Evolutionary conservation across 1,140 invertebrate genomes (phyloP).

Genomic region (Drosophila funebris): DNA sequence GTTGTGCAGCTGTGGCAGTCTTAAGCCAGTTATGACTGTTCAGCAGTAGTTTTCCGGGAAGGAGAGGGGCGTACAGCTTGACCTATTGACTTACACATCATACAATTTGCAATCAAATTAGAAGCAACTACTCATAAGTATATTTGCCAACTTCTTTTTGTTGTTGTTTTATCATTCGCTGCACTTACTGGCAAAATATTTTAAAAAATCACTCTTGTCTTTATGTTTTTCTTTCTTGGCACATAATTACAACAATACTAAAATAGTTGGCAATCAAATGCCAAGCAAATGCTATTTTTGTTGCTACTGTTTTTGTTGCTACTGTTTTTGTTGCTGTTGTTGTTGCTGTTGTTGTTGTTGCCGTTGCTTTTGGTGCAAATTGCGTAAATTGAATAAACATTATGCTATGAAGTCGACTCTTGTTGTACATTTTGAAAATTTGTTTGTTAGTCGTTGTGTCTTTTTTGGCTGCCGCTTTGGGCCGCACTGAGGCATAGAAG

Average conservation of each 20-base stretch:
- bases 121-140: slow-evolving; percentile 18
- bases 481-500: slow-evolving; percentile 60
- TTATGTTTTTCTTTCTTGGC: slow-evolving; percentile 39
- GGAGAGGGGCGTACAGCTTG: slow-evolving; percentile 41
- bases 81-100: slow-evolving; percentile 74
- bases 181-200: slow-evolving; percentile 51
- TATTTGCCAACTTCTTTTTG: slow-evolving; percentile 32
- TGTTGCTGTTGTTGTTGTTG: slow-evolving; percentile 29
- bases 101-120: slow-evolving; percentile 45
- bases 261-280: slow-evolving; percentile 70
- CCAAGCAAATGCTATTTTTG: slow-evolving; percentile 21
- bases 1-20: slow-evolving; percentile 37
- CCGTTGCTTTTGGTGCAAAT: slow-evolving; percentile 55
- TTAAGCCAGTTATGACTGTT: slow-evolving; percentile 1
- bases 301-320: too few species aligned
- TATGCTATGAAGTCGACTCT: slow-evolving; percentile 59
- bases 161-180: slow-evolving; percentile 30
- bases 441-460: slow-evolving; percentile 57
- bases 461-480: slow-evolving; percentile 19
- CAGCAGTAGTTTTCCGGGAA: slow-evolving; percentile 21
- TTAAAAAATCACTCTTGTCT: slow-evolving; percentile 23
- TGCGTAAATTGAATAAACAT: slow-evolving; percentile 80
- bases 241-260: slow-evolving; percentile 72
- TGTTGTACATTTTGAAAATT: slow-evolving; percentile 66
- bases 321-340: slow-evolving; percentile 38